Base-by-base conservation (phyloP, 2,797 vertebrate genomes). In the Microchirus variegatus region DNA sequence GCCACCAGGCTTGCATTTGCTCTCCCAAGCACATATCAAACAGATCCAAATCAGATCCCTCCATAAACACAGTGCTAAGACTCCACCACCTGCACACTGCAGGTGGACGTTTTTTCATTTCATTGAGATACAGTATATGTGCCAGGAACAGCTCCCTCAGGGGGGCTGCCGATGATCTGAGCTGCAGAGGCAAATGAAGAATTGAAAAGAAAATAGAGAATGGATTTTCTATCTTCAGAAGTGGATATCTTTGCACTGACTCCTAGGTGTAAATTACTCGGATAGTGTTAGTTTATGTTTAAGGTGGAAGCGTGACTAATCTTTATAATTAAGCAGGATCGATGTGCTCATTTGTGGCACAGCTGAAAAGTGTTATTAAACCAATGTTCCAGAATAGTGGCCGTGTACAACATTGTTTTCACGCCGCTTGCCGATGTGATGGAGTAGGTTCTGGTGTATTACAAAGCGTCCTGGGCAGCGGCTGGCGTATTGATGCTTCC, bases 21-120 rank as follows among this genome's bases (percentile, higher is more conserved):
- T 52, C 73, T 70, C 78, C 77, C 78, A 78, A 78, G 77, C 57
- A 11, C 81, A 89, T 86, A 89, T 91, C 83, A 91, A 87, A 91
- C 70, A 55, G 75, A 86, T 86, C 84, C 67, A 72, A 85, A 83
- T 86, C 83, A 78, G 63, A 75, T 80, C 53, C 66, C 57, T 55
- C 59, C 64, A 54, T 80, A 74, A 80, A 75, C 45, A 55, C 76
- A 53, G 52, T 63, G 72, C 16, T 22, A 67, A 70, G 53, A 66
- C 65, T 63, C 57, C 47, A 47, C 80, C 88, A 89, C 86, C 85
- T 90, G 88, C 80, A 77, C 80, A 78, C 77, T 64, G 82, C 74
- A 86, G 82, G 84, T 82, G 81, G 77, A 85, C 52, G 1, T 84
- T 84, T 84, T 84, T 82, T 72, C 70, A 82, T 87, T 81, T 70